Conservation (phyloP, 2,797 vertebrate species). For the Tiaroga cobitis region DNA sequence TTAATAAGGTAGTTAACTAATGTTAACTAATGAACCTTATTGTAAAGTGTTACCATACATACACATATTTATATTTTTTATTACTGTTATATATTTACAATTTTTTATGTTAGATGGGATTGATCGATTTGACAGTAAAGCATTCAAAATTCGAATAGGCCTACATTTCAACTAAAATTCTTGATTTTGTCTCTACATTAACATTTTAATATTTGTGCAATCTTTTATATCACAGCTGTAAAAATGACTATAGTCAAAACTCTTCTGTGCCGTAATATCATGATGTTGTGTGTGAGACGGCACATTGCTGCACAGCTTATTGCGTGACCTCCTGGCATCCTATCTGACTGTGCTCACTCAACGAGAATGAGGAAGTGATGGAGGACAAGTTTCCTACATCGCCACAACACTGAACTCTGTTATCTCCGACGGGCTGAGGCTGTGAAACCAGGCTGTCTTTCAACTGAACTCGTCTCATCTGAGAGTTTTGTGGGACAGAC, state of each 20-base stretch:
- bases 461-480: neutral
- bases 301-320: slow-evolving; percentile 39
- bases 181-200: neutral
- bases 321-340: slow-evolving; percentile 36
- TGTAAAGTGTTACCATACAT: too few species aligned
- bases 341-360: slow-evolving; percentile 34
- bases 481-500: slow-evolving; percentile 12
- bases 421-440: neutral
- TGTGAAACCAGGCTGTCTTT: neutral
- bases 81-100: too few species aligned
- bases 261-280: neutral
- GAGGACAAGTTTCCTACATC: neutral
- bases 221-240: neutral
- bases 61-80: too few species aligned
- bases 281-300: neutral
- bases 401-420: neutral
- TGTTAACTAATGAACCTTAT: too few species aligned
- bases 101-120: too few species aligned
- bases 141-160: too few species aligned
- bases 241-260: neutral
- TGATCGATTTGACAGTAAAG: too few species aligned
- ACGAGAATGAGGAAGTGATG: slow-evolving; percentile 27
- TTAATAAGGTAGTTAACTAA: too few species aligned
- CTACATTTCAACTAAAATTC: neutral
- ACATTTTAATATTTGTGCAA: neutral